These are phyloP conservation scores for Drosophila nigritarsus DNA, from an alignment of 2,888 invertebrate genomes.

Conservation along the genomic window DNA sequence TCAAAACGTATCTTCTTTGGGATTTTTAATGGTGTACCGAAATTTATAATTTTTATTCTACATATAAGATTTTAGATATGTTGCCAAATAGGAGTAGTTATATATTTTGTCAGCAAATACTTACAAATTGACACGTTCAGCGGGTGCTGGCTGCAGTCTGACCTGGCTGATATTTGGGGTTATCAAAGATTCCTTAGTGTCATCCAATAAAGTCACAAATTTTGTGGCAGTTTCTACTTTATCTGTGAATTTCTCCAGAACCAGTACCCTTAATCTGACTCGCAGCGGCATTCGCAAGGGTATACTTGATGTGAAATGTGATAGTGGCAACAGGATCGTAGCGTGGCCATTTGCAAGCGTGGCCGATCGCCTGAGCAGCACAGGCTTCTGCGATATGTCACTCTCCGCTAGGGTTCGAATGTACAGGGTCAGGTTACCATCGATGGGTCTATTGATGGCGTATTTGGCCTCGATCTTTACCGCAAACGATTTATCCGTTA, in stretches of 20 bases:
- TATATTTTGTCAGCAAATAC: not conserved
- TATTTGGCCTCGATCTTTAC: conserved; percentile 14
- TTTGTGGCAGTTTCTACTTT: not conserved
- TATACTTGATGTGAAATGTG: not conserved
- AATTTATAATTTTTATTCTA: conserved; percentile 13
- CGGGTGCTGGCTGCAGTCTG: not conserved
- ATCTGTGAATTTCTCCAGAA: conserved; percentile 1
- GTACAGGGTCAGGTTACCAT: conserved; percentile 3
- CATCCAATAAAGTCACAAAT: not conserved
- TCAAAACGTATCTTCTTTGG: conserved; percentile 10
- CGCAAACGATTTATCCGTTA: not conserved
- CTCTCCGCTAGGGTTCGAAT: not conserved
- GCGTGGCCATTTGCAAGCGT: conserved; percentile 1
- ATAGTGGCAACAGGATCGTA: not conserved
- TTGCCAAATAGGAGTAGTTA: not conserved
- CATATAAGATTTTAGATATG: not conserved
- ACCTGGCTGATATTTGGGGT: not conserved
- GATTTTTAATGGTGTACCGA: not conserved
- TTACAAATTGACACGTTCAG: conserved; percentile 8
- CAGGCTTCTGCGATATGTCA: not conserved
- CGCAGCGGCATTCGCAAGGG: not conserved
- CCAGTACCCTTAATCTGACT: conserved; percentile 1
- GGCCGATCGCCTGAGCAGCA: not conserved
- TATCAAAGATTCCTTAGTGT: not conserved
- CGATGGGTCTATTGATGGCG: not conserved